phyloP scores from a whole-genome alignment of 2,888 invertebrate species.

The Phalangium opilio region DNA sequence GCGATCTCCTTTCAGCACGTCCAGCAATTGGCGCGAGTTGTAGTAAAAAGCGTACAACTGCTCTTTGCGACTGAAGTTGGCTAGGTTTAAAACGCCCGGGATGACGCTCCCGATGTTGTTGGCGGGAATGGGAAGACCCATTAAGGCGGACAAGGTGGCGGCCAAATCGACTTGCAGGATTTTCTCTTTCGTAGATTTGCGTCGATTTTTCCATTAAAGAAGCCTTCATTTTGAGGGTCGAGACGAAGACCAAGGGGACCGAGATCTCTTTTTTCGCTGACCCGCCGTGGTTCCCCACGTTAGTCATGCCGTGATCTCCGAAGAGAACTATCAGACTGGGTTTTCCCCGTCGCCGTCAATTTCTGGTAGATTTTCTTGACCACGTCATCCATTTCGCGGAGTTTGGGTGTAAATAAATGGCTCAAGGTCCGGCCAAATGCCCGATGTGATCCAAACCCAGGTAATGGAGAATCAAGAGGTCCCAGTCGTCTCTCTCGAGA shows the following conservation, averaged over 20 bases:
- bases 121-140: slow-evolving; percentile 61
- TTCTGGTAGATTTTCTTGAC: slow-evolving; percentile 47
- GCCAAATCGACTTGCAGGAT: slow-evolving; percentile 68
- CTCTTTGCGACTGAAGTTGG: slow-evolving; percentile 4
- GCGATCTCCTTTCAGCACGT: too few relatives aligned
- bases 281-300: slow-evolving; percentile 91
- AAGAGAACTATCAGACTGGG: slow-evolving; percentile 49
- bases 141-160: slow-evolving; percentile 57
- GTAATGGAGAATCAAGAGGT: slow-evolving; percentile 82
- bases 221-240: slow-evolving; percentile 24
- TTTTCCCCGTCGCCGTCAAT: slow-evolving; percentile 5
- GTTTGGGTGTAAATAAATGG: slow-evolving; percentile 55
- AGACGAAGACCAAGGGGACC: slow-evolving; percentile 60
- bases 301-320: slow-evolving; percentile 95
- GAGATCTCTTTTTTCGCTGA: slow-evolving; percentile 61
- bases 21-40: slow-evolving; percentile 12
- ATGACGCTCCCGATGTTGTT: slow-evolving; percentile 51
- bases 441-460: slow-evolving; percentile 95
- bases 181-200: neutral
- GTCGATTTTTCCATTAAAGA: neutral
- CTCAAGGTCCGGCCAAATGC: slow-evolving; percentile 68
- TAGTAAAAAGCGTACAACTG: slow-evolving; percentile 12
- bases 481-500: slow-evolving; percentile 49
- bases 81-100: slow-evolving; percentile 9
- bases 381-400: slow-evolving; percentile 79